phyloP scores from a whole-genome alignment of 2,797 vertebrate species.

The Galagoides demidoff region DNA sequence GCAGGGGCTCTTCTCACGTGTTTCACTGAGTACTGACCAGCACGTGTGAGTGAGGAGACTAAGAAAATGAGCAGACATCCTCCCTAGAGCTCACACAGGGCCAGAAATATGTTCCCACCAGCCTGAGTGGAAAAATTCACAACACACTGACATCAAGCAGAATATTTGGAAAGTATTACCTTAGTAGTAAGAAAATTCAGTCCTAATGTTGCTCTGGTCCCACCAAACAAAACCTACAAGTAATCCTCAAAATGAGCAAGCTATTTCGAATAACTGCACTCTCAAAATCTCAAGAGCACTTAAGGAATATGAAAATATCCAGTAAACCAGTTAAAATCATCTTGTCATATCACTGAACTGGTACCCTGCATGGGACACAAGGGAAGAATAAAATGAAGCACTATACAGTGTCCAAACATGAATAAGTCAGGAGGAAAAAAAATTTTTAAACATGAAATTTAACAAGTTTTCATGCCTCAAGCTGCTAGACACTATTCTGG shows the following conservation, averaged over 20 bases:
- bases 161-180: slow-evolving; percentile 15
- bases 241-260: slow-evolving; percentile 24
- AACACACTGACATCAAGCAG: neutral
- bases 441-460: neutral
- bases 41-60: neutral
- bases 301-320: slow-evolving; percentile 52
- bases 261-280: slow-evolving; percentile 37
- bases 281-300: neutral
- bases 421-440: neutral
- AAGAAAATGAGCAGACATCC: neutral
- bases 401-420: neutral
- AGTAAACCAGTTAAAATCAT: slow-evolving; percentile 51
- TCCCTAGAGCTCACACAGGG: neutral
- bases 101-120: neutral
- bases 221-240: slow-evolving; percentile 49
- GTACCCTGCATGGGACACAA: neutral
- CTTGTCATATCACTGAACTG: slow-evolving; percentile 31
- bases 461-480: neutral
- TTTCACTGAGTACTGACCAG: neutral
- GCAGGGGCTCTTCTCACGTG: neutral
- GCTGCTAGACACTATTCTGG: neutral
- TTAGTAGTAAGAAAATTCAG: slow-evolving; percentile 17
- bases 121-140: neutral
- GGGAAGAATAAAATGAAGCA: slow-evolving; percentile 36
- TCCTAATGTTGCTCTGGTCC: neutral